Evolutionary conservation across 2,888 invertebrate genomes (phyloP).

Genomic region (Eupithecia insigniata): DNA sequence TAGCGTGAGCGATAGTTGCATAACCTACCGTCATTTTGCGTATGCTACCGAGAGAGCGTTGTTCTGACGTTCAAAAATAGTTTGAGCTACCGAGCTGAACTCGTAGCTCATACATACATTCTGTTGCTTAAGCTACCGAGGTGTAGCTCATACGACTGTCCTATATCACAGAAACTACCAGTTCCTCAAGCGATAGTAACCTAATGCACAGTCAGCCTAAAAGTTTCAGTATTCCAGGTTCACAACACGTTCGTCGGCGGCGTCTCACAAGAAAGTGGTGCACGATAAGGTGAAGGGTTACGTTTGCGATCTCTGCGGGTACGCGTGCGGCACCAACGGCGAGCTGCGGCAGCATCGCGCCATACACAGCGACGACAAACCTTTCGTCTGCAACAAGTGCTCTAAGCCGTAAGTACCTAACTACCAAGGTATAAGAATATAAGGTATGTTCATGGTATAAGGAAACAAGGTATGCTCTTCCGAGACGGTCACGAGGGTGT

Average conservation of each 20-base stretch:
- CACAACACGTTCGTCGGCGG: constrained; percentile 80
- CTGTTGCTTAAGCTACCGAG: background rate
- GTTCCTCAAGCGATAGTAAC: background rate
- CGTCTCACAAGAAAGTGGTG: constrained; percentile 81
- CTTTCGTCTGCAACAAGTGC: constrained; percentile 80
- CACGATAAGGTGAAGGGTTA: constrained; percentile 84
- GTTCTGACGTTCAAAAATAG: no score
- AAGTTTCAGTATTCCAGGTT: constrained; percentile 61
- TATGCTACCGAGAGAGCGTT: no score
- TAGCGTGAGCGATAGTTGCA: no score
- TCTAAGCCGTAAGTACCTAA: constrained; percentile 69
- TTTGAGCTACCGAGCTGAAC: no score
- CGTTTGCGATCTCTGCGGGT: constrained; percentile 84
- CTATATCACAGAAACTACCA: background rate
- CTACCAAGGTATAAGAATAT: no score
- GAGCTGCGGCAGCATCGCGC: constrained; percentile 84
- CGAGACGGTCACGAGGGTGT: no score
- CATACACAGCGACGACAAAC: constrained; percentile 84
- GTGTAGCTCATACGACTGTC: background rate
- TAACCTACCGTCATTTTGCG: no score
- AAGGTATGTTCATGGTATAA: no score
- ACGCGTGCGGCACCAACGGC: constrained; percentile 84
- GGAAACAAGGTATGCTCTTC: no score
- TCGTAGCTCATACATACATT: no score
- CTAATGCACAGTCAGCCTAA: background rate